These are phyloP conservation scores for Bradypus variegatus DNA, from an alignment of 2,797 vertebrate genomes.

Conservation along the genomic window DNA sequence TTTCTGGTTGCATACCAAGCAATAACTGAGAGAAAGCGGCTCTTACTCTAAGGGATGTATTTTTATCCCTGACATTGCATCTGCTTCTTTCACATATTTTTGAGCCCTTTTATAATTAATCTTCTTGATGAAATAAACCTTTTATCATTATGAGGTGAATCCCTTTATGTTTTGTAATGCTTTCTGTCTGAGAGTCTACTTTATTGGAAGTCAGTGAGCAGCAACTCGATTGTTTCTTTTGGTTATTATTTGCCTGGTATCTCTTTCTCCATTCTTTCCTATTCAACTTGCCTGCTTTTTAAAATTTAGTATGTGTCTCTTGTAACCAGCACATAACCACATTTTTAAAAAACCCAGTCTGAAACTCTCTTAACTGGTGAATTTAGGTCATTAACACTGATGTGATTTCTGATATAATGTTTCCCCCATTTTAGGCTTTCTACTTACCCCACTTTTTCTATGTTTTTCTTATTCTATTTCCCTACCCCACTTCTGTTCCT, in stretches of 20 bases:
- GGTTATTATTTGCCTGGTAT: not conserved
- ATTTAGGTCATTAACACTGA: not conserved
- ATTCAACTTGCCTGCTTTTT: not conserved
- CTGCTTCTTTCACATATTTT: slow-evolving; percentile 3
- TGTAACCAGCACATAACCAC: not conserved
- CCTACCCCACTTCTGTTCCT: not conserved
- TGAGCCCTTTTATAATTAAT: not conserved
- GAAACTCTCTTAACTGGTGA: not conserved
- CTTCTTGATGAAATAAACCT: not conserved
- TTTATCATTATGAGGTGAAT: not conserved
- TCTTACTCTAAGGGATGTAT: not conserved
- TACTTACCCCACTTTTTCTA: not conserved
- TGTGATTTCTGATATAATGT: not conserved
- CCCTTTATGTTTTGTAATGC: not conserved
- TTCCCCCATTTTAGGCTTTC: not conserved
- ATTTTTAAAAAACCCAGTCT: not conserved
- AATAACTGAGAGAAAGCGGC: not conserved
- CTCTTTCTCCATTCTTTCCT: not conserved
- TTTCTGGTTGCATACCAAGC: not conserved
- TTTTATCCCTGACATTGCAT: slow-evolving; percentile 7
- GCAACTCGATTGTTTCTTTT: not conserved
- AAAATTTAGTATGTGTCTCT: not conserved
- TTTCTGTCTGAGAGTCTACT: not conserved
- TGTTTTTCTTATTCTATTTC: not conserved
- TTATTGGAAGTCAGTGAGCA: not conserved